Evolutionary conservation across 2,888 invertebrate species (phyloP).

Genomic region (Apoderus coryli): DNA sequence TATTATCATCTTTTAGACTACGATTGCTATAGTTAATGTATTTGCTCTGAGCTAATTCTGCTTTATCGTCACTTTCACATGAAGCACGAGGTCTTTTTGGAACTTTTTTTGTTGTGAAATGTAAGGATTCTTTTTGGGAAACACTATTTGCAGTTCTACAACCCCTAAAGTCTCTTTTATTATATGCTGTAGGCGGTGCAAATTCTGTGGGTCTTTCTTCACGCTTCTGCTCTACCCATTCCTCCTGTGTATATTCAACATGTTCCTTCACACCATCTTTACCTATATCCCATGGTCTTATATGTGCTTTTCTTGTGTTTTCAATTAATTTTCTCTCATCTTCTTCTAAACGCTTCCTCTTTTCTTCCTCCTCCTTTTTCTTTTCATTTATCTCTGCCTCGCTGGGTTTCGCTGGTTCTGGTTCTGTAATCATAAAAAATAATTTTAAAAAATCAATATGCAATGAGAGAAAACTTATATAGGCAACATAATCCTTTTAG

Average conservation of each 20-base stretch:
- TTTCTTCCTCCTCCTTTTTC: slow-evolving; percentile 32
- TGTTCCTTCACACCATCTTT: slow-evolving; percentile 44
- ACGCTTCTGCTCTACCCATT: slow-evolving; percentile 63
- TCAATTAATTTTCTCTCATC: slow-evolving; percentile 37
- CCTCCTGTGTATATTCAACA: slow-evolving; percentile 54
- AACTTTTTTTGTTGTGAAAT: too few species aligned
- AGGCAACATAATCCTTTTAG: too few species aligned
- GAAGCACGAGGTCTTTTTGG: too few species aligned
- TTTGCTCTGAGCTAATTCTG: too few species aligned
- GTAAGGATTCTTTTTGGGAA: neutral
- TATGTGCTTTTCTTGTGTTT: slow-evolving; percentile 37
- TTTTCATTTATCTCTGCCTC: too few species aligned
- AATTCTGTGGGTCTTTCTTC: slow-evolving; percentile 59
- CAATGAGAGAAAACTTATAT: slow-evolving; percentile 11
- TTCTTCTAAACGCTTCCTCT: slow-evolving; percentile 24
- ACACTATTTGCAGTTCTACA: neutral
- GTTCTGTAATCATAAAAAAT: slow-evolving; percentile 15
- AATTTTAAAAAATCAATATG: slow-evolving; percentile 3
- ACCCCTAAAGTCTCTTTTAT: slow-evolving; percentile 16
- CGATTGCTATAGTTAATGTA: neutral
- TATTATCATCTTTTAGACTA: neutral
- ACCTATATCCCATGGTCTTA: slow-evolving; percentile 61
- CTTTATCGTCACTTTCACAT: too few species aligned
- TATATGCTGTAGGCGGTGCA: slow-evolving; percentile 44
- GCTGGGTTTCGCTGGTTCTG: slow-evolving; percentile 14